These are phyloP conservation scores for Agriopis aurantiaria DNA, from an alignment of 2,888 invertebrate genomes.

Conservation along the genomic window DNA sequence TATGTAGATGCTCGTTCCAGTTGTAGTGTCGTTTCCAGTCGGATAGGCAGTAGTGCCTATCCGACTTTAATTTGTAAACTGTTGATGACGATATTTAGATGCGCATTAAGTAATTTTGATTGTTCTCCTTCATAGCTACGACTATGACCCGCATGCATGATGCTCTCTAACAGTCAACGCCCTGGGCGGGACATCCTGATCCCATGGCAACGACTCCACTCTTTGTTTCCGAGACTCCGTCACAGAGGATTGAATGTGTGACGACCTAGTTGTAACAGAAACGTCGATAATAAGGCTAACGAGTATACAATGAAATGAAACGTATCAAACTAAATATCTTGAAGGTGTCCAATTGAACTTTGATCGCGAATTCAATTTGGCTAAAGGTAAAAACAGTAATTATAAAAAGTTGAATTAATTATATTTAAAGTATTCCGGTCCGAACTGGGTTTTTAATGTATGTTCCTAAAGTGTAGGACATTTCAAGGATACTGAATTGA, in stretches of 20 bases:
- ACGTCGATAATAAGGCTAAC: not conserved
- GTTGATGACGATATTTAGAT: too few relatives aligned
- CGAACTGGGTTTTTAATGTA: not conserved
- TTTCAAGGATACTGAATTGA: slow-evolving; percentile 3
- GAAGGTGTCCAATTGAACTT: too few relatives aligned
- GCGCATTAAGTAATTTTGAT: too few relatives aligned
- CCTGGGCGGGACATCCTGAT: slow-evolving; percentile 20
- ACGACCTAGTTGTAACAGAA: not conserved
- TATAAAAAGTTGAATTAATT: too few relatives aligned
- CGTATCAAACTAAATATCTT: not conserved
- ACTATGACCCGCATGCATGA: slow-evolving; percentile 20
- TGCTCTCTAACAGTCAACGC: slow-evolving; percentile 21
- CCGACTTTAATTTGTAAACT: too few relatives aligned
- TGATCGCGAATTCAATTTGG: not conserved
- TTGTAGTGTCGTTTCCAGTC: too few relatives aligned
- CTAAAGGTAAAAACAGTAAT: too few relatives aligned
- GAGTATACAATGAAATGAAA: not conserved
- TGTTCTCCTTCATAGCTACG: slow-evolving; percentile 12
- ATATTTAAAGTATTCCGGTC: too few relatives aligned
- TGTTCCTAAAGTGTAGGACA: slow-evolving; percentile 1
- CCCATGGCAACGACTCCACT: slow-evolving; percentile 23
- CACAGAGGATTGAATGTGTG: slow-evolving; percentile 14
- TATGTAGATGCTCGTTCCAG: too few relatives aligned
- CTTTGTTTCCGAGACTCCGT: slow-evolving; percentile 25
- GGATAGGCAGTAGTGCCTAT: too few relatives aligned